phyloP scores from a whole-genome alignment of 2,888 invertebrate genomes.

The Melangyna quadrimaculata region DNA sequence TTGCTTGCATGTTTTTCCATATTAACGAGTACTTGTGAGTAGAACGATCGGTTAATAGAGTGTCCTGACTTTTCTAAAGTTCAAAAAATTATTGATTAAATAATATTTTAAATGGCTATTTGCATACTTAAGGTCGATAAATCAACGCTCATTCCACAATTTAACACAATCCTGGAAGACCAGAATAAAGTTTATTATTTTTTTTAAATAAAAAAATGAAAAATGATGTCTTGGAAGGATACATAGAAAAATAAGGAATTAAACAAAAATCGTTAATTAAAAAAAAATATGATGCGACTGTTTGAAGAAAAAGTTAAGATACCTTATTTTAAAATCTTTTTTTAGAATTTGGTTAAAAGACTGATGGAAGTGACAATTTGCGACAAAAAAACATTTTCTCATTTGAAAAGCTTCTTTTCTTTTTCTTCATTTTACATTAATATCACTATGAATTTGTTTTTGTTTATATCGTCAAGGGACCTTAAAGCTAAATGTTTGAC shows the following conservation, averaged over 20 bases:
- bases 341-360: too few relatives aligned
- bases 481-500: too few relatives aligned
- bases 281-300: too few relatives aligned
- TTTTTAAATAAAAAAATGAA: not conserved
- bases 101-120: not conserved
- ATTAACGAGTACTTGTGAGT: constrained; percentile 44
- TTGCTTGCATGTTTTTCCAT: constrained; percentile 53
- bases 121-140: constrained; percentile 38
- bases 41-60: constrained; percentile 60
- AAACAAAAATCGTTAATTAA: too few relatives aligned
- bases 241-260: not conserved
- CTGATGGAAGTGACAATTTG: too few relatives aligned
- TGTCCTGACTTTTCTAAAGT: constrained; percentile 43
- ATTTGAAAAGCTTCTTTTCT: too few relatives aligned
- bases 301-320: too few relatives aligned
- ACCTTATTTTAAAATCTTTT: too few relatives aligned
- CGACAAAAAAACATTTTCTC: too few relatives aligned
- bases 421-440: too few relatives aligned
- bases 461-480: too few relatives aligned
- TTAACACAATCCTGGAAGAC: constrained; percentile 4
- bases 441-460: too few relatives aligned
- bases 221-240: not conserved
- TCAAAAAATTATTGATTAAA: not conserved
- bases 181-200: not conserved
- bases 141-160: constrained; percentile 46